Conservation (phyloP, 2,888 invertebrate species). For the Standfussiana lucernea region DNA sequence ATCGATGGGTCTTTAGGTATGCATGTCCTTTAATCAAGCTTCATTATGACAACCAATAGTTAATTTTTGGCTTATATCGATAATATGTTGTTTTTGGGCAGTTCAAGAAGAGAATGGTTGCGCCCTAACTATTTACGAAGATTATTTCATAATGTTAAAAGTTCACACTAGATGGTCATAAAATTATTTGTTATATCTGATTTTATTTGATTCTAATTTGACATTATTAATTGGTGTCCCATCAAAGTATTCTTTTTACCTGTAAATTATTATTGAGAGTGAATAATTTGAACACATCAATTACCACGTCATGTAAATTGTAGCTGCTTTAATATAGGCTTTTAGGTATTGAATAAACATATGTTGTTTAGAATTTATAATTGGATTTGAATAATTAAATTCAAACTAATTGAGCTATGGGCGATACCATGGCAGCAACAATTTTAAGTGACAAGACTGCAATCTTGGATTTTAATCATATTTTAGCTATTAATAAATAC, state of each 20-base stretch:
- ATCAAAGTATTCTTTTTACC: not conserved
- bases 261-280: not conserved
- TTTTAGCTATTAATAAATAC: not conserved
- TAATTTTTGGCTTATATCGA: not conserved
- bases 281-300: slow-evolving; percentile 11
- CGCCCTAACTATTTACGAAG: not conserved
- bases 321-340: not conserved
- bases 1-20: not conserved
- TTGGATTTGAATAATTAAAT: slow-evolving; percentile 43
- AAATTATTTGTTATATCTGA: not conserved
- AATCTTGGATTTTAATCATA: not conserved
- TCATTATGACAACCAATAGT: too few species aligned
- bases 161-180: accelerated
- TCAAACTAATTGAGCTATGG: slow-evolving; percentile 33
- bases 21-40: accelerated
- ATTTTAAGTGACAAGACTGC: slow-evolving; percentile 13
- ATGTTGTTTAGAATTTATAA: slow-evolving; percentile 40
- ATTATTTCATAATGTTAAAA: not conserved
- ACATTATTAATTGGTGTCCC: not conserved
- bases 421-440: not conserved
- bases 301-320: slow-evolving; percentile 2
- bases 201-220: not conserved
- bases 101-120: accelerated
- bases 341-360: slow-evolving; percentile 35
- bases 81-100: not conserved